Conservation (phyloP, 2,888 invertebrate species). For the Noctua fimbriata region DNA sequence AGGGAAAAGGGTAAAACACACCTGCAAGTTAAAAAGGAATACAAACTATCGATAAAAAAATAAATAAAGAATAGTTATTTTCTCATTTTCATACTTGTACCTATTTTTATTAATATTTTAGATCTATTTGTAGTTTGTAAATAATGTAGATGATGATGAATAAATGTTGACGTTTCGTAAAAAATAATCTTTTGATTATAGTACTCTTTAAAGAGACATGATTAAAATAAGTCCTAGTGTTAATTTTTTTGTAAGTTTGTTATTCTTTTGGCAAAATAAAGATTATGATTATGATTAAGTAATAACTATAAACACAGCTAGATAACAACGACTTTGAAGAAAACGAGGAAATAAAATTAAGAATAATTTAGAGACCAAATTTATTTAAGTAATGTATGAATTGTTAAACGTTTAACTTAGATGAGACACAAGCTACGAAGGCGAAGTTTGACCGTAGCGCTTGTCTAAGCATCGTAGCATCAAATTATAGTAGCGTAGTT, state of each 20-base stretch:
- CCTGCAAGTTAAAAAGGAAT: neutral
- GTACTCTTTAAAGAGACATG: neutral
- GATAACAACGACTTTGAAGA: neutral
- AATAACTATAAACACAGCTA: neutral
- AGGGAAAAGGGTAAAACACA: neutral
- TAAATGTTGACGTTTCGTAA: too few species aligned
- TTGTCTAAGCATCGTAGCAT: constrained; percentile 15
- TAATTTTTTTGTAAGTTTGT: too few species aligned
- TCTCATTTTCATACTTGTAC: too few species aligned
- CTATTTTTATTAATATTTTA: too few species aligned
- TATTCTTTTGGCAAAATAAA: too few species aligned
- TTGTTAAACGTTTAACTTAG: neutral
- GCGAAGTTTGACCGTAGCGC: neutral
- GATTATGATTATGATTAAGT: neutral
- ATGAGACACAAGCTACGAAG: neutral
- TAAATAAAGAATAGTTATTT: neutral
- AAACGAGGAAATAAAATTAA: neutral
- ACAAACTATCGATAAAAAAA: neutral
- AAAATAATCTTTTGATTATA: neutral
- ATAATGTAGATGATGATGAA: too few species aligned
- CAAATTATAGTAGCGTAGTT: neutral
- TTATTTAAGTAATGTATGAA: neutral
- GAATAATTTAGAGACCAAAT: neutral
- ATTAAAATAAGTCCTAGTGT: too few species aligned
- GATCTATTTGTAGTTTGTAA: too few species aligned